phyloP scores from a whole-genome alignment of 35 echinoderm and acorn worm genomes.

The Amphiura filiformis region DNA sequence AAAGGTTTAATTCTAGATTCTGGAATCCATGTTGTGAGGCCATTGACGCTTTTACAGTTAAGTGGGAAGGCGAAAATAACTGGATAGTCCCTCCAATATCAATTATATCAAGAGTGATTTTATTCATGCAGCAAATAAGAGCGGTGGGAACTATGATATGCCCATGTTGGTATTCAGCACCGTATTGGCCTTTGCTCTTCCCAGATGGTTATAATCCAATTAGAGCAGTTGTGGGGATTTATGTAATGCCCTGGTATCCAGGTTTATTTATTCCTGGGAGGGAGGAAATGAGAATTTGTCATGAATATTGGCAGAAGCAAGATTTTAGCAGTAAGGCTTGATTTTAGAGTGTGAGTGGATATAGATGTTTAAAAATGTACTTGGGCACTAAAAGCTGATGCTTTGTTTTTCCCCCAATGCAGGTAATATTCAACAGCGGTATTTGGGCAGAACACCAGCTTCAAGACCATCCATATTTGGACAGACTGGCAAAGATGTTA shows the following conservation, averaged over 20 bases:
- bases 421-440: slow-evolving; percentile 25
- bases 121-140: background rate
- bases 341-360: no score
- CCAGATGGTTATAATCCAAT: slow-evolving; percentile 24
- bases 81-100: slow-evolving; percentile 34
- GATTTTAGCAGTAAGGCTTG: slow-evolving; percentile 20
- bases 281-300: slow-evolving; percentile 3
- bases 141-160: background rate
- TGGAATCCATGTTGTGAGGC: slow-evolving; percentile 14
- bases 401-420: background rate
- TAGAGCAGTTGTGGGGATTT: slow-evolving; percentile 18
- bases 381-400: no score
- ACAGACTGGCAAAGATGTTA: background rate
- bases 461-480: background rate
- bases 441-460: background rate
- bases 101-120: slow-evolving; percentile 6
- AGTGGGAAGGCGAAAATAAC: slow-evolving; percentile 39
- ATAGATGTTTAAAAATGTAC: background rate
- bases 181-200: slow-evolving; percentile 27
- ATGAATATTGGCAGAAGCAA: background rate
- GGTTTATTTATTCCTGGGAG: slow-evolving; percentile 13
- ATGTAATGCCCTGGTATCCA: background rate
- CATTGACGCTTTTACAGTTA: slow-evolving; percentile 7
- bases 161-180: slow-evolving; percentile 18
- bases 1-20: slow-evolving; percentile 22